These are phyloP conservation scores for Trinectes maculatus DNA, from an alignment of 2,113 vertebrate genomes.

Conservation along the genomic window DNA sequence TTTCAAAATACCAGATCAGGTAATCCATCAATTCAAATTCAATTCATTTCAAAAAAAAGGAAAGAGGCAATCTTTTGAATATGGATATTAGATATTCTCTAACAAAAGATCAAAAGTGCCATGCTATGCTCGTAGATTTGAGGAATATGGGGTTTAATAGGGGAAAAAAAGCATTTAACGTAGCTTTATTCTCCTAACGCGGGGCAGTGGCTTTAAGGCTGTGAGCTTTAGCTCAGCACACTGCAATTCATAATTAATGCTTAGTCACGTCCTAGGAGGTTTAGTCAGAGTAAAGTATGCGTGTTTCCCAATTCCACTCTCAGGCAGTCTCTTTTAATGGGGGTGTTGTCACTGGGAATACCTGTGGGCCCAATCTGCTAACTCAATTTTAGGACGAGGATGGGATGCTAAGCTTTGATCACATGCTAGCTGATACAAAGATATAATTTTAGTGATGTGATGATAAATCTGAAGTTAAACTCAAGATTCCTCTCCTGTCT, in stretches of 20 bases:
- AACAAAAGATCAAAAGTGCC: constrained; percentile 64
- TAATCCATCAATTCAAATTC: constrained; percentile 21
- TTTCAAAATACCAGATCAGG: constrained; percentile 26
- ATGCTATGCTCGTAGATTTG: constrained; percentile 47
- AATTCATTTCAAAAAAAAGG: neutral
- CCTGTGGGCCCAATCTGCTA: constrained; percentile 23
- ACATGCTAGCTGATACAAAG: neutral
- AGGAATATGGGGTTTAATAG: constrained; percentile 51
- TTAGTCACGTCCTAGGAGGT: constrained; percentile 58
- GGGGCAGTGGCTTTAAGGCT: constrained; percentile 36
- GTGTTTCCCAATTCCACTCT: constrained; percentile 37
- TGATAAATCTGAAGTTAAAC: neutral
- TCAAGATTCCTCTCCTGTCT: neutral
- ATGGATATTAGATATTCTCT: constrained; percentile 62
- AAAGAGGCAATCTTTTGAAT: constrained; percentile 47
- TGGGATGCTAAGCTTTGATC: constrained; percentile 4
- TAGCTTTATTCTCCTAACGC: constrained; percentile 56
- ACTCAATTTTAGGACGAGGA: constrained; percentile 9
- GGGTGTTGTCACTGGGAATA: constrained; percentile 21
- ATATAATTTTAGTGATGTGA: constrained; percentile 1
- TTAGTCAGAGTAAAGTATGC: constrained; percentile 45
- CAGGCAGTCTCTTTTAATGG: constrained; percentile 6
- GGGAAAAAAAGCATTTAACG: constrained; percentile 51
- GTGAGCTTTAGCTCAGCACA: constrained; percentile 46
- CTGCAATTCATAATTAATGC: constrained; percentile 54